phyloP scores from a whole-genome alignment of 2,888 invertebrate species.

The Agrotis clavis region DNA sequence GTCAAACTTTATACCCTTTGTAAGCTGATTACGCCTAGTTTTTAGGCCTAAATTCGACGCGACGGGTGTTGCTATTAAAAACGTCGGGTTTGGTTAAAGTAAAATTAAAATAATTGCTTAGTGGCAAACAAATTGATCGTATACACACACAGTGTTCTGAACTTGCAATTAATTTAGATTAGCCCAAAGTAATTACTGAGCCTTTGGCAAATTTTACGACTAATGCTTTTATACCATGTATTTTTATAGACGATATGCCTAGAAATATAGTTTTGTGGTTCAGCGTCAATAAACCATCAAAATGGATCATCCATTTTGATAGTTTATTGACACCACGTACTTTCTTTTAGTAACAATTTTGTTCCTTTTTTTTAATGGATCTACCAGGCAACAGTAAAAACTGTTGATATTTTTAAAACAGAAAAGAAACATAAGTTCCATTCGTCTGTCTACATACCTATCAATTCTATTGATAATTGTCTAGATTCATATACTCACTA shows the following conservation, averaged over 20 bases:
- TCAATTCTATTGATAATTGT: too few species aligned
- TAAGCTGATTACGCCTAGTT: constrained; percentile 62
- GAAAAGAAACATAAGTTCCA: too few species aligned
- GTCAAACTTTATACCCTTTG: constrained; percentile 29
- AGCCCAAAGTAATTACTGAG: constrained; percentile 56
- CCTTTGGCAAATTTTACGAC: constrained; percentile 41
- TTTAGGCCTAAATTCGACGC: constrained; percentile 73
- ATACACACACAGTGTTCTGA: constrained; percentile 52
- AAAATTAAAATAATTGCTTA: constrained; percentile 66
- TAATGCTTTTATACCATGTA: constrained; percentile 10
- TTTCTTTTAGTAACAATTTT: not conserved
- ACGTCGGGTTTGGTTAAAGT: constrained; percentile 32
- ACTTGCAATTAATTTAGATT: constrained; percentile 62
- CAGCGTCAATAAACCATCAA: too few species aligned
- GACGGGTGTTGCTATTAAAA: constrained; percentile 58
- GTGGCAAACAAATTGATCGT: constrained; percentile 64
- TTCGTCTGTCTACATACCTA: too few species aligned
- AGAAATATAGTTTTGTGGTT: not conserved
- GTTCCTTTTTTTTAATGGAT: not conserved
- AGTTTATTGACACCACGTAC: not conserved
- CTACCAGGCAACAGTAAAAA: not conserved
- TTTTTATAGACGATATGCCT: constrained; percentile 4
- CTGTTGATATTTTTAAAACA: too few species aligned
- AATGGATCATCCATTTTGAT: not conserved
- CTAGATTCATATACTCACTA: not conserved